Conservation (phyloP, 1,140 invertebrate genomes). For the Eupristina koningsbergeri region DNA sequence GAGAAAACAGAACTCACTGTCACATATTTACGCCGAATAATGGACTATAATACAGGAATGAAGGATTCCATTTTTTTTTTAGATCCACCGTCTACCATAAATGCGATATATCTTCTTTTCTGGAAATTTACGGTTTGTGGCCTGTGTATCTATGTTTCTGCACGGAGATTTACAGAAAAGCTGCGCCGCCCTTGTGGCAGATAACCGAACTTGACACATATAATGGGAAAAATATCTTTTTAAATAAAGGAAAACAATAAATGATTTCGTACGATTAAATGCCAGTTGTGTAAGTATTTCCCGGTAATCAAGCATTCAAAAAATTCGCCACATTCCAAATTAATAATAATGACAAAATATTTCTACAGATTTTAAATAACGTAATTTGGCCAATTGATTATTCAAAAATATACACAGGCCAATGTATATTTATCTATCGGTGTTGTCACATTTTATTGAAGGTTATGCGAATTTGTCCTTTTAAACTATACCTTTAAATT, state of each 20-base stretch:
- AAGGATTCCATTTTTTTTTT: slow-evolving; percentile 52
- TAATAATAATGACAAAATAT: neutral
- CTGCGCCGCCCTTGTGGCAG: slow-evolving; percentile 55
- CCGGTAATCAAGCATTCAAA: no score
- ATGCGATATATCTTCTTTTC: slow-evolving; percentile 17
- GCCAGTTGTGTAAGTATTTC: no score
- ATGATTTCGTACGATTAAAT: neutral
- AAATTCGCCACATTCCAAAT: neutral
- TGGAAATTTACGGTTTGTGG: slow-evolving; percentile 39
- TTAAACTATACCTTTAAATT: slow-evolving; percentile 23
- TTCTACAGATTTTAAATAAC: neutral
- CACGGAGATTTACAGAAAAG: slow-evolving; percentile 48
- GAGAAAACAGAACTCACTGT: slow-evolving; percentile 56
- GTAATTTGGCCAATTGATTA: neutral
- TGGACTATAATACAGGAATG: slow-evolving; percentile 58
- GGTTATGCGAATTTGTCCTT: slow-evolving; percentile 37
- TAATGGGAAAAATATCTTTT: neutral
- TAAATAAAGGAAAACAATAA: neutral
- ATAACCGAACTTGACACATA: slow-evolving; percentile 25
- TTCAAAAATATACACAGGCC: neutral
- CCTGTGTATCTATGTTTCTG: slow-evolving; percentile 14
- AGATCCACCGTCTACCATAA: slow-evolving; percentile 18
- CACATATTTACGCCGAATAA: slow-evolving; percentile 61
- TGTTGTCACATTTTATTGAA: slow-evolving; percentile 5
- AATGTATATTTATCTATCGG: neutral